Evolutionary conservation across 2,797 vertebrate species (phyloP), one percentile per base, ranked within the genome.

Genomic region (Caiman crocodilus): DNA sequence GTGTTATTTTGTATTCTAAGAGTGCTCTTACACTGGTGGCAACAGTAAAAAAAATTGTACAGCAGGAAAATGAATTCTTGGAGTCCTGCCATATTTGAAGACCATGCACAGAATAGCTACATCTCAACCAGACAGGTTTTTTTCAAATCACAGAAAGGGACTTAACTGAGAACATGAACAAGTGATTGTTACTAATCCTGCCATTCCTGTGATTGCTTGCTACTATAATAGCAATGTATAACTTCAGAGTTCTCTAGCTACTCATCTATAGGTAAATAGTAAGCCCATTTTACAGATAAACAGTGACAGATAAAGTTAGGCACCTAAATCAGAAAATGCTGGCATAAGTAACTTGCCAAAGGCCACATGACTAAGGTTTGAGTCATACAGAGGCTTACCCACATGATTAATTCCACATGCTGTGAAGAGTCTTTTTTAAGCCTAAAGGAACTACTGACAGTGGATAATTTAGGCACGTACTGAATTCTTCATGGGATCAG

Each of bases 181-280:
- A 65, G 10, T 17, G 26, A 28, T 65, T 30, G 15, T 28, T 65
- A 30, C 64, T 30, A 14, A 80, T 28, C 50, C 64, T 50, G 28
- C 18, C 0, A n/a, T 7, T 6, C 64, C 87, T 25, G 63, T 14
- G 0, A 65, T 65, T 65, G 15, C 28, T 30, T 65, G 64, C 15
- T 65, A n/a, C 28, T n/a, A 15, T 0, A 26, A 71, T 67, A 65
- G 60, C 61, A 80, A 2, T 78, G n/a, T 55, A 65, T n/a, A 7
- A 15, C 69, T 64, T 23, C 11, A 10, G 76, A 93, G 64, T n/a
- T 15, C n/a, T 30, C 30, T 65, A 14, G 28, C 63, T n/a, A n/a
- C n/a, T 64, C n/a, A 28, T 64, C 61, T 28, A 26, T 63, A 64
- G n/a, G 63, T 28, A 65, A 65, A 16, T 15, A 65, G 15, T 30